A percentile compares a stretch with the other conserved stretches of the same genome.
phyloP scores from a whole-genome alignment of 2,113 vertebrate genomes.

The Chionomys nivalis region DNA sequence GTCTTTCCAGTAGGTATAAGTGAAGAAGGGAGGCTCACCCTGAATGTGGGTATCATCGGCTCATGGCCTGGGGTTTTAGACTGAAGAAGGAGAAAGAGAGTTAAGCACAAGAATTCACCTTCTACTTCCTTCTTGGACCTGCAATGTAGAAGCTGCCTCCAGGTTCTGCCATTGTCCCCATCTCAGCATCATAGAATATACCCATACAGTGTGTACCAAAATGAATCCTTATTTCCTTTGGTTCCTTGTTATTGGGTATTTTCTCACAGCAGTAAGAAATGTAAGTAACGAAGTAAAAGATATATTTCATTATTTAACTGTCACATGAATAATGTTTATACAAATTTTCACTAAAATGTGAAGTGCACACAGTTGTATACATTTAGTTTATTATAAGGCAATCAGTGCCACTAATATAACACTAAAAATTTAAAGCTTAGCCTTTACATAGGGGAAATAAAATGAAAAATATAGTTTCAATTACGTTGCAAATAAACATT shows the following conservation, averaged over 20 bases:
- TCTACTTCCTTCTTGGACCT: neutral
- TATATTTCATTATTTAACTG: neutral
- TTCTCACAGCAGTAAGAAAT: neutral
- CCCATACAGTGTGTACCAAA: neutral
- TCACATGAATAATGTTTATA: neutral
- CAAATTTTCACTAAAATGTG: neutral
- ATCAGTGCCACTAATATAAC: neutral
- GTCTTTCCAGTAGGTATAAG: neutral
- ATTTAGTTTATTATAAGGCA: conserved; percentile 16
- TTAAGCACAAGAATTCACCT: neutral
- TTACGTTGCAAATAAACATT: conserved; percentile 71
- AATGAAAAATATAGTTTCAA: conserved; percentile 74
- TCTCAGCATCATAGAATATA: neutral
- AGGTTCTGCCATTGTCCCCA: neutral
- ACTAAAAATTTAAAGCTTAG: conserved; percentile 56
- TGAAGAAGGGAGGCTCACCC: neutral
- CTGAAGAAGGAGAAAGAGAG: neutral
- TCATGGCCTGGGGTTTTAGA: neutral
- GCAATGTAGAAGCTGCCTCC: neutral
- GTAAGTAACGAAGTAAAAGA: neutral
- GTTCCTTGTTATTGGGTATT: neutral
- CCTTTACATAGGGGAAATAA: conserved; percentile 56
- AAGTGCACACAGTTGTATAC: neutral
- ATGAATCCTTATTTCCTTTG: neutral
- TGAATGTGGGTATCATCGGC: neutral